Evolutionary conservation across 2,113 vertebrate genomes (phyloP).

Genomic region (Reinhardtius hippoglossoides): DNA sequence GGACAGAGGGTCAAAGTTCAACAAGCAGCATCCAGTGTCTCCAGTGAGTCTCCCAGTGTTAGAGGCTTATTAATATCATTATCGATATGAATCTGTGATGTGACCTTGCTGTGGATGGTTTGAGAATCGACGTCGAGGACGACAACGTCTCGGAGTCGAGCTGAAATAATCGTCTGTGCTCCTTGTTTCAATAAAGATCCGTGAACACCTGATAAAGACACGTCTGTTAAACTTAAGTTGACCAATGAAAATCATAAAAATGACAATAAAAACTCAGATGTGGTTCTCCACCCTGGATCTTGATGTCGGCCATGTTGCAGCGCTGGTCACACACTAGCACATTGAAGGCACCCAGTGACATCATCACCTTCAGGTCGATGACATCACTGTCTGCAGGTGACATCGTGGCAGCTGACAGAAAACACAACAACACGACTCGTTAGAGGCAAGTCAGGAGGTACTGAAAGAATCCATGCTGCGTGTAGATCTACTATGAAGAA

Average conservation of each 20-base stretch:
- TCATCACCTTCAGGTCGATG: conserved; percentile 87
- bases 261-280: accelerated
- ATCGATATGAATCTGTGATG: neutral
- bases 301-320: conserved; percentile 90
- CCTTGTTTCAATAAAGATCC: conserved; percentile 85
- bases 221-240: accelerated
- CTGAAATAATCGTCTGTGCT: conserved; percentile 86
- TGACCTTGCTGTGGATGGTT: conserved; percentile 91
- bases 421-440: neutral
- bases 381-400: conserved; percentile 70
- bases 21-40: neutral
- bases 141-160: conserved; percentile 88
- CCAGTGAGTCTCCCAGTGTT: neutral
- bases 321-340: conserved; percentile 89
- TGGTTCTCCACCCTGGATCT: conserved; percentile 86
- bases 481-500: too few relatives aligned
- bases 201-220: conserved; percentile 84
- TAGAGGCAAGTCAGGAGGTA: too few relatives aligned
- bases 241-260: neutral
- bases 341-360: conserved; percentile 89
- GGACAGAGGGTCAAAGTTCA: neutral
- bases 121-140: conserved; percentile 88
- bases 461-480: too few relatives aligned
- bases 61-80: too few relatives aligned
- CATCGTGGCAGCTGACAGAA: conserved; percentile 69